Base-by-base conservation (phyloP, 2,113 vertebrate genomes). In the Irena cyanogastra region DNA sequence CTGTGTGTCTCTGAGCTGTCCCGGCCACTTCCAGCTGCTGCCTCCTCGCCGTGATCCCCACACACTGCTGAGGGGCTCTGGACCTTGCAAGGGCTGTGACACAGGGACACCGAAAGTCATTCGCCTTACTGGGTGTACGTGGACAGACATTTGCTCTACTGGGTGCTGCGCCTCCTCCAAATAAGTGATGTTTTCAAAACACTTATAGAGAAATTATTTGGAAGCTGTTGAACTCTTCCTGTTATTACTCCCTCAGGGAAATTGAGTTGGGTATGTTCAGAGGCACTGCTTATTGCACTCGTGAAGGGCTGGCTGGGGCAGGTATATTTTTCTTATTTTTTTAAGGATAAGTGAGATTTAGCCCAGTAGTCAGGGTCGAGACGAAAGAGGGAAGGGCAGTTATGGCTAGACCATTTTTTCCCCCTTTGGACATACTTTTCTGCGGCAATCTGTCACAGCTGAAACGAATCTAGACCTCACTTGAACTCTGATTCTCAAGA, bases 1-100 rank as follows among this genome's bases (percentile, higher is more conserved):
- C 9, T 37, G 9, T 54, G 57, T 84, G 57, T 17, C 23, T 13
- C 14, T 6, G 5, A 23, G 37, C 74, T 35, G 30, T 23, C 37
- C 49, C 6, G 31, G 4, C 14, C 5, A 2, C 33, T 74, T 26
- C 24, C 54, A 10, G 60, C 65, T 16, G 54, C n/a, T 41, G 60
- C n/a, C 71, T 41, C 20, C 71, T 54, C 3, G 0, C 60, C 0
- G 0, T 2, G 9, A 17, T 26, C 31, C 50, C 65, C 60, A 1
- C 53, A 26, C 0, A 0, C 72, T 37, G 31, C 53, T 4, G 18
- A 23, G 20, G 24, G 19, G 28, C 26, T 85, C 31, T 20, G 19
- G 13, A 12, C 18, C 44, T 37, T 37, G 12, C 15, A 17, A 54
- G 33, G 15, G 47, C 75, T 4, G 4, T 50, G 70, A 31, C 7